These are phyloP conservation scores for Reticulitermes lucifugus DNA, from an alignment of 2,888 invertebrate species.

Conservation along the genomic window DNA sequence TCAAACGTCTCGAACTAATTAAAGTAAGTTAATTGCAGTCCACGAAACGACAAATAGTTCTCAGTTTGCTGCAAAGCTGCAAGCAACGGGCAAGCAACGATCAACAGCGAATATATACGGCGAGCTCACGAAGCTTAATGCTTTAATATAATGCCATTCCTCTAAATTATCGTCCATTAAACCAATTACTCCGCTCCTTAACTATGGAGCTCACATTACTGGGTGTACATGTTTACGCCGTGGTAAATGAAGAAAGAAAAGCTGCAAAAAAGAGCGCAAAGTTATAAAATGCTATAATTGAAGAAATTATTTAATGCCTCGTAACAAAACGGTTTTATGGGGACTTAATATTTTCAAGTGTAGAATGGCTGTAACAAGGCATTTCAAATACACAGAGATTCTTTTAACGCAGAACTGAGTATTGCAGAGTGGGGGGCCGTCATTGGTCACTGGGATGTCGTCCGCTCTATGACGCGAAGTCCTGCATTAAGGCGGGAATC, in stretches of 20 bases:
- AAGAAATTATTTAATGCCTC: background rate
- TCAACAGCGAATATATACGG: background rate
- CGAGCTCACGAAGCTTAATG: background rate
- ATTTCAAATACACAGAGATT: background rate
- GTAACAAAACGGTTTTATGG: background rate
- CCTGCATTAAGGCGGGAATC: no score
- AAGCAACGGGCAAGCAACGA: background rate
- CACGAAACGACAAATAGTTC: conserved; percentile 17
- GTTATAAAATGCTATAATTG: background rate
- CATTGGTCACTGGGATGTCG: no score
- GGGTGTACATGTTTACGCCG: background rate
- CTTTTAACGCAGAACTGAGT: no score
- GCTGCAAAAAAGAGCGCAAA: background rate
- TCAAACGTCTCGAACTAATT: conserved; percentile 31
- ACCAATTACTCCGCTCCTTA: background rate
- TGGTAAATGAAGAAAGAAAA: background rate
- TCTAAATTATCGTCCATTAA: background rate
- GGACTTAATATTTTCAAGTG: background rate
- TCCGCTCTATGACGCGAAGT: no score
- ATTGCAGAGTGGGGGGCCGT: no score
- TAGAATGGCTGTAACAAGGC: background rate
- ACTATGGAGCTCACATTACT: background rate
- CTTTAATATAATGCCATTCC: background rate
- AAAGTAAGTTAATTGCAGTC: conserved; percentile 9
- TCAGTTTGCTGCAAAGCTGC: background rate